Evolutionary conservation across 2,797 vertebrate genomes (phyloP).

Genomic region (Notolabrus celidotus): DNA sequence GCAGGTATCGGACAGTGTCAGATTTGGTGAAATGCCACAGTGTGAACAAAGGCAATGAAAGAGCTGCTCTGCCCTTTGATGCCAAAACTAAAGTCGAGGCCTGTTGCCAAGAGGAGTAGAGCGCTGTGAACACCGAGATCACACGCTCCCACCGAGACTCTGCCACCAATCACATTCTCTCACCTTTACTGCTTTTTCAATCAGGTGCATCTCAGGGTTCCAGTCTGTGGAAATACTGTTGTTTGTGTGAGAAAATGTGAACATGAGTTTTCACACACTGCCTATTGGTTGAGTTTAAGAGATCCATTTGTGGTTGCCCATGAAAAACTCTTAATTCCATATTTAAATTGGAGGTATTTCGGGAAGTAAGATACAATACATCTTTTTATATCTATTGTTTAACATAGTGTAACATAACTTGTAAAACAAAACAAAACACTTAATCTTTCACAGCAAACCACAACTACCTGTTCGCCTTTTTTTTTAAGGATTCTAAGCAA

Average conservation of each 20-base stretch:
- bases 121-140: conserved; percentile 26
- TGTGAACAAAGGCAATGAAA: conserved; percentile 67
- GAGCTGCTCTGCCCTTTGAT: conserved; percentile 57
- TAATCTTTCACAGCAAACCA: no score
- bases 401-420: no score
- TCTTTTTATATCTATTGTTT: no score
- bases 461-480: no score
- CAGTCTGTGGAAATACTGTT: conserved; percentile 4
- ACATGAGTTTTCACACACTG: background rate
- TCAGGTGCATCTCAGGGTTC: background rate
- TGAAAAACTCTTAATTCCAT: background rate
- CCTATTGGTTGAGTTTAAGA: background rate
- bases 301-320: background rate
- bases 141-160: conserved; percentile 7
- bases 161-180: background rate
- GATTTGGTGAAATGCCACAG: conserved; percentile 59
- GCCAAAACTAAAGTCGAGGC: conserved; percentile 38
- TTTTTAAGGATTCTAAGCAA: no score
- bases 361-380: no score
- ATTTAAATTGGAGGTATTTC: background rate
- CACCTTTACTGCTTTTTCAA: conserved; percentile 28
- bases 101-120: conserved; percentile 25
- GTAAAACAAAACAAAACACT: no score
- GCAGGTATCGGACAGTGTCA: conserved; percentile 33
- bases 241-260: background rate